A percentile compares a stretch with the other conserved stretches of the same genome.
Conservation (phyloP, 2,113 vertebrate species). For the Stomatorhinus ivindoensis region DNA sequence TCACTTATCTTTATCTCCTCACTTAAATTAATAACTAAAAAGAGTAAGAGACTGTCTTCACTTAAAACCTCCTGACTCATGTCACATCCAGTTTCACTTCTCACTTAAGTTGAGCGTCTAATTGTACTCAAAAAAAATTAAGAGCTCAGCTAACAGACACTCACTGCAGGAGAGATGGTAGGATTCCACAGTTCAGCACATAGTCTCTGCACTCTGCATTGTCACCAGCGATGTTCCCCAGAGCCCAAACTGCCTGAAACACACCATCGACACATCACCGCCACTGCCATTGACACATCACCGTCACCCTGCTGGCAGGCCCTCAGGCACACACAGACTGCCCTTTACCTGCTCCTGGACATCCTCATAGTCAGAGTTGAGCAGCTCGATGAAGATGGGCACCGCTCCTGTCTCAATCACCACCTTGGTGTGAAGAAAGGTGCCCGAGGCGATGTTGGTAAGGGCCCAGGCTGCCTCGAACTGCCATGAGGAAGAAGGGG, state of each 20-base stretch:
- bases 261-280: constrained; percentile 28
- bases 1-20: neutral
- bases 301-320: neutral
- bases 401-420: constrained; percentile 89
- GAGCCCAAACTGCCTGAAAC: constrained; percentile 82
- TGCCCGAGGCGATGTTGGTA: constrained; percentile 89
- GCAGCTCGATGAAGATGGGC: constrained; percentile 84
- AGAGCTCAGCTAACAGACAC: constrained; percentile 29
- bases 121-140: neutral
- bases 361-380: constrained; percentile 84
- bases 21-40: neutral
- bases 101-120: neutral
- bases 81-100: neutral
- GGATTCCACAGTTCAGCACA: constrained; percentile 81
- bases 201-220: constrained; percentile 91
- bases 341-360: constrained; percentile 83
- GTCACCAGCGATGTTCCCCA: constrained; percentile 88
- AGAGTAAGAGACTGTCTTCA: neutral
- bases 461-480: constrained; percentile 89
- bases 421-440: constrained; percentile 85
- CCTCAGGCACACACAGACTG: neutral
- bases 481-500: constrained; percentile 37
- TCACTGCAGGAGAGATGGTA: constrained; percentile 83
- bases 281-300: too few relatives aligned
- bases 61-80: neutral